phyloP scores from a whole-genome alignment of 1,140 invertebrate species.

The Formica exsecta region DNA sequence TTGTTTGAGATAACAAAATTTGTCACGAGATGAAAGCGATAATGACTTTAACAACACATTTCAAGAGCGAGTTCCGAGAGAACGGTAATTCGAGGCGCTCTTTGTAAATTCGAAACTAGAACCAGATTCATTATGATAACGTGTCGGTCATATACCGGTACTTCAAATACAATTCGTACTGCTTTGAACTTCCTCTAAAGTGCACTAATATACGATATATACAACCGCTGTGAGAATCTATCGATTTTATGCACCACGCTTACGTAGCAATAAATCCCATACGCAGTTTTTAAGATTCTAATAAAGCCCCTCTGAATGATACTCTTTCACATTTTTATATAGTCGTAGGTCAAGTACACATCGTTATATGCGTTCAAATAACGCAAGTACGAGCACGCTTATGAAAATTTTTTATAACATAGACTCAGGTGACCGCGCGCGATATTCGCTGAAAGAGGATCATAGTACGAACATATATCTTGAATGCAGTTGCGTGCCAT shows the following conservation, averaged over 20 bases:
- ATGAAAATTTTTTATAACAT: conserved; percentile 8
- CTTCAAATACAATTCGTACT: conserved; percentile 12
- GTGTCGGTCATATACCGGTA: not conserved
- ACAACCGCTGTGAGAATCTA: conserved; percentile 2
- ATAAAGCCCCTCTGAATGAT: not conserved
- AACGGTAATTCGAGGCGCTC: conserved; percentile 24
- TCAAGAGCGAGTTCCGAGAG: not conserved
- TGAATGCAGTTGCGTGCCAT: conserved; percentile 44
- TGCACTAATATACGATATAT: conserved; percentile 17
- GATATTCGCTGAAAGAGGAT: conserved; percentile 11
- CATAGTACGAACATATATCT: conserved; percentile 5
- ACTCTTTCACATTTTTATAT: not conserved
- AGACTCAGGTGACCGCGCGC: not conserved
- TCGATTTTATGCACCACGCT: not conserved
- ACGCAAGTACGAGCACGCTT: not conserved
- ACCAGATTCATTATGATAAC: conserved; percentile 41
- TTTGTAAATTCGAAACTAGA: conserved; percentile 31
- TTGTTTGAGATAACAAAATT: not conserved
- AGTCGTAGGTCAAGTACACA: not conserved
- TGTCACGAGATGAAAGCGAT: not conserved
- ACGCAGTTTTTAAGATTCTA: not conserved
- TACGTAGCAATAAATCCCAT: conserved; percentile 21
- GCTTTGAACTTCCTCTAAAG: conserved; percentile 40
- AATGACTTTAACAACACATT: not conserved
- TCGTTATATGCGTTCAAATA: not conserved